Base-by-base conservation (phyloP, 2,888 invertebrate genomes). In the Caenorhabditis angaria region DNA sequence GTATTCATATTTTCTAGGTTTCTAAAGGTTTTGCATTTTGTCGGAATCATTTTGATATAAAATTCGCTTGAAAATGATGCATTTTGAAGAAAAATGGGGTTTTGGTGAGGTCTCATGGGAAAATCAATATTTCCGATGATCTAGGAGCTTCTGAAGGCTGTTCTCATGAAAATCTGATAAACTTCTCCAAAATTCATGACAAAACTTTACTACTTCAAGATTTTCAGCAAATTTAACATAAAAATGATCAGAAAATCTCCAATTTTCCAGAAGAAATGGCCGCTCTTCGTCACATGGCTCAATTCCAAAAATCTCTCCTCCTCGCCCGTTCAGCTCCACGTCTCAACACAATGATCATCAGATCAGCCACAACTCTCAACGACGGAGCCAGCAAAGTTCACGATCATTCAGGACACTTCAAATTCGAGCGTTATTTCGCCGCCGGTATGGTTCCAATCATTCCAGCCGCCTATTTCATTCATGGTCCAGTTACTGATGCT, bases 371-470 rank as follows among this genome's bases (percentile, higher is more conserved):
- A 29, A 82, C 80, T 35, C 66, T 80, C 55, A 79, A 82, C 60
- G 82, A 82, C 63, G 82, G 80, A 50, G 78, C 80, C 51, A 78
- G 65, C 78, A 82, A 81, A 67, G 71, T 80, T 51, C 80, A 76
- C 63, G 82, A 82, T 56, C 80, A 80, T 65, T 82, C 82, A 24
- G 35, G 56, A 22, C 82, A 82, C 59, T 82, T 82, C 73, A 82
- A 82, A 83, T 80, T 88, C 29, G 89, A 89, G 78, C 82, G 89
- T 35, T 74, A 86, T 58, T 85, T 88, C 61, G 88, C 88, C 22
- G 83, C 88, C 27, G 87, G 86, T 50, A 88, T 89, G 87, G 65
- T 89, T 32, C 89, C 88, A 2, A 81, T 89, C 35, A 86, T 90
- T 80, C 89, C 89, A 10, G 85, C 87, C 5, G 87, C 88, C 29